Percentiles rank a stretch among this genome's conserved stretches.
Conservation (phyloP, 1,140 invertebrate species). For the Bombus impatiens region DNA sequence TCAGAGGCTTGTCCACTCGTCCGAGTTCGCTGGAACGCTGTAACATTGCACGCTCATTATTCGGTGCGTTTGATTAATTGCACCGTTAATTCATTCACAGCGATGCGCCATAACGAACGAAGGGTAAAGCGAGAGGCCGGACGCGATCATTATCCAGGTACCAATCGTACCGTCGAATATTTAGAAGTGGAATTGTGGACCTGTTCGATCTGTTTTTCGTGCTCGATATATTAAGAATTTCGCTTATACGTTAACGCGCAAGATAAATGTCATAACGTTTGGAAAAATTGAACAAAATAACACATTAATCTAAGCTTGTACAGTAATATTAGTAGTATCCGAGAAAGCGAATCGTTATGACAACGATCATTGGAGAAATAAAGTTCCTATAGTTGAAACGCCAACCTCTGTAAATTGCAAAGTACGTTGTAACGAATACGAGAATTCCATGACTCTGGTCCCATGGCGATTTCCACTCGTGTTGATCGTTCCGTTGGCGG, state of each 20-base stretch:
- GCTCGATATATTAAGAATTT: background rate
- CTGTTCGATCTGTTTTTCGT: too few relatives aligned
- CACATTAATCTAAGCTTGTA: background rate
- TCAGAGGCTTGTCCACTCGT: conserved; percentile 8
- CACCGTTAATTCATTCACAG: conserved; percentile 50
- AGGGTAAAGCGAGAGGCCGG: conserved; percentile 17
- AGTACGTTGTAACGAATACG: background rate
- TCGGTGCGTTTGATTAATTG: conserved; percentile 61
- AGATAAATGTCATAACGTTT: background rate
- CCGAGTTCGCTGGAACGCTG: conserved; percentile 6
- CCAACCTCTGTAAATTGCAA: background rate
- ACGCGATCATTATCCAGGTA: background rate
- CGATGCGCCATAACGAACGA: conserved; percentile 38
- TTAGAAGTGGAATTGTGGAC: background rate
- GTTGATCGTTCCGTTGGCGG: conserved; percentile 7
- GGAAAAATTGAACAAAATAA: background rate
- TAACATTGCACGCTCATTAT: conserved; percentile 44
- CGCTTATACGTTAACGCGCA: background rate
- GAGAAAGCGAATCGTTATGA: background rate
- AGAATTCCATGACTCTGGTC: background rate
- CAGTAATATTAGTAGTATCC: too few relatives aligned
- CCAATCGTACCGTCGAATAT: background rate
- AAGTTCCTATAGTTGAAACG: background rate
- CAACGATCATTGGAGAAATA: background rate
- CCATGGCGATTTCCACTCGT: background rate